Conservation (phyloP, 2,113 vertebrate genomes). For the Hystrix cristata region DNA sequence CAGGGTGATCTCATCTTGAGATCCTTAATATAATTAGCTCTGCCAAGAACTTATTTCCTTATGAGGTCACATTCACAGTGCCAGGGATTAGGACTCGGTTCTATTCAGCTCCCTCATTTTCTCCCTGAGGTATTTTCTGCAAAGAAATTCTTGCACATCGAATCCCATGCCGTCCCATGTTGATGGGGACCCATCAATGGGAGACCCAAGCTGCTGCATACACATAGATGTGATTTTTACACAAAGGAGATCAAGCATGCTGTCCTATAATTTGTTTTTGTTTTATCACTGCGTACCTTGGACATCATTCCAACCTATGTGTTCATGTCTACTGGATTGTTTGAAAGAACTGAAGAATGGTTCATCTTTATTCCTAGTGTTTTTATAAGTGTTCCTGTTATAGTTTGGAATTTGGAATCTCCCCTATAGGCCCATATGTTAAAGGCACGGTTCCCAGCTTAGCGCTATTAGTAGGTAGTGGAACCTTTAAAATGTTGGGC, state of each 20-base stretch:
- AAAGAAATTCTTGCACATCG: not conserved
- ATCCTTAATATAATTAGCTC: not conserved
- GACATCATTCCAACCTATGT: not conserved
- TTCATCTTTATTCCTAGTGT: not conserved
- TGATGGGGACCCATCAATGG: too few species aligned
- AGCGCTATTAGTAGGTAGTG: not conserved
- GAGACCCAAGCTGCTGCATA: not conserved
- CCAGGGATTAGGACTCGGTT: not conserved
- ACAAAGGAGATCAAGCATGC: not conserved
- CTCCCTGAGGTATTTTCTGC: not conserved
- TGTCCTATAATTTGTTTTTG: not conserved
- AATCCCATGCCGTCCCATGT: not conserved
- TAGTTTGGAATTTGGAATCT: not conserved
- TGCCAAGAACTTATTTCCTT: not conserved
- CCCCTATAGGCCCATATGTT: not conserved
- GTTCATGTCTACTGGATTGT: not conserved
- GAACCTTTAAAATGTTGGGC: not conserved
- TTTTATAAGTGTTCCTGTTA: not conserved
- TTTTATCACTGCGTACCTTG: not conserved
- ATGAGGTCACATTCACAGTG: not conserved
- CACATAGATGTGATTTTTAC: not conserved
- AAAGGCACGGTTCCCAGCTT: not conserved
- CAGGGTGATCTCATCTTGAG: not conserved
- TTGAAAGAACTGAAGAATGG: not conserved
- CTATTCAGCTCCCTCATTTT: not conserved